These are phyloP conservation scores for Zosterops hypoxanthus DNA, from an alignment of 2,113 vertebrate species.

Conservation along the genomic window DNA sequence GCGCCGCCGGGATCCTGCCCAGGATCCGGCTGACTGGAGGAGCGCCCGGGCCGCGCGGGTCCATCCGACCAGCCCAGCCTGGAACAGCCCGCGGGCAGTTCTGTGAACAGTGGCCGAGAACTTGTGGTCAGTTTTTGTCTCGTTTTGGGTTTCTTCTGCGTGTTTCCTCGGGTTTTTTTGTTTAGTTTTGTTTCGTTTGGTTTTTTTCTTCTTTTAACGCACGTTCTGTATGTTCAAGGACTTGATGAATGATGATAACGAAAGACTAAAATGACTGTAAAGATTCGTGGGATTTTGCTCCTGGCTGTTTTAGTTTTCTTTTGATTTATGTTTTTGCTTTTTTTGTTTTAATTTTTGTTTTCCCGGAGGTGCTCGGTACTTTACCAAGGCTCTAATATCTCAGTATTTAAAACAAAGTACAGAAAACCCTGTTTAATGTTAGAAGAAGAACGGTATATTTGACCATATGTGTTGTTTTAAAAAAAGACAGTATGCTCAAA, in stretches of 20 bases:
- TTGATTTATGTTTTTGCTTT: background rate
- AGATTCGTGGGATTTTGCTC: conserved; percentile 44
- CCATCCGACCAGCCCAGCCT: conserved; percentile 58
- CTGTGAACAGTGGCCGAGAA: conserved; percentile 64
- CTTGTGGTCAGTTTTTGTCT: conserved; percentile 68
- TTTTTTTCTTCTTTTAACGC: conserved; percentile 33
- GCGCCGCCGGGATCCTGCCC: conserved; percentile 63
- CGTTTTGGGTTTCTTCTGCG: conserved; percentile 7
- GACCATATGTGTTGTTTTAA: conserved; percentile 79
- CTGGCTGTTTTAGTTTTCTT: background rate
- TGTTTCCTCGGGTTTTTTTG: background rate
- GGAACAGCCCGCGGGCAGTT: conserved; percentile 62
- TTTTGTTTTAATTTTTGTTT: background rate
- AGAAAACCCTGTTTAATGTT: conserved; percentile 69
- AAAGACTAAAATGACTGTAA: conserved; percentile 77
- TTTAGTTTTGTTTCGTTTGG: background rate
- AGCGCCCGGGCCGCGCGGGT: conserved; percentile 37
- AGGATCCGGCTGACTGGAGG: conserved; percentile 59
- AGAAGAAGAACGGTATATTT: conserved; percentile 75
- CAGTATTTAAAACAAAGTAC: conserved; percentile 72
- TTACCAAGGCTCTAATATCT: conserved; percentile 76
- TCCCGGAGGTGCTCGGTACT: conserved; percentile 74
- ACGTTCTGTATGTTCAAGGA: conserved; percentile 67
- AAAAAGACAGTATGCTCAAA: conserved; percentile 82
- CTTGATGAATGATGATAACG: conserved; percentile 65